Conservation (phyloP, 2,113 vertebrate species). For the Neolamprologus longior region DNA sequence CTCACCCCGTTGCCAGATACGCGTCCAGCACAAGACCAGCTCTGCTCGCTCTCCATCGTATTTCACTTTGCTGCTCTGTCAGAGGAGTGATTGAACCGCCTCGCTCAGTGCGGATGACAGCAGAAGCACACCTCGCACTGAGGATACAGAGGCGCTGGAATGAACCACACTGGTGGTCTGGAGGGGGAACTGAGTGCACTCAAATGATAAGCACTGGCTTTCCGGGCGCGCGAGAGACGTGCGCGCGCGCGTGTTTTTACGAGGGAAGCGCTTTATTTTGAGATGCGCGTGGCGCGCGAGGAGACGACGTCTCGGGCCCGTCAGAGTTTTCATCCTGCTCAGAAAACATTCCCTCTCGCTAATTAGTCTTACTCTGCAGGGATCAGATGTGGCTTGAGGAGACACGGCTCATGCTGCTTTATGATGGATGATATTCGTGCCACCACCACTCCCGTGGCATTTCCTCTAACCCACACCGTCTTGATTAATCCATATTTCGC, state of each 20-base stretch:
- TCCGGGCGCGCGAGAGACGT: background rate
- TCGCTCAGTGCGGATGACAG: slow-evolving; percentile 1
- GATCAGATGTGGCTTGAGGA: slow-evolving; percentile 4
- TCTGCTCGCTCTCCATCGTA: slow-evolving; percentile 1
- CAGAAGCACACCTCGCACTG: background rate
- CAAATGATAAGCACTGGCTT: background rate
- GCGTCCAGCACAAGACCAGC: background rate
- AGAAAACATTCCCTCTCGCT: background rate
- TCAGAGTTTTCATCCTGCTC: background rate
- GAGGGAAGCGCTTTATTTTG: background rate
- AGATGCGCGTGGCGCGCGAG: background rate
- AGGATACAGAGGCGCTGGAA: slow-evolving; percentile 38
- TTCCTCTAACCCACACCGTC: background rate
- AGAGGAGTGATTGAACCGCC: background rate
- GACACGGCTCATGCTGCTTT: background rate
- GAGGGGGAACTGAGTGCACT: background rate
- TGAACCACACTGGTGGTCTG: slow-evolving; percentile 32
- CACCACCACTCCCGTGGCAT: background rate
- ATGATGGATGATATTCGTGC: slow-evolving; percentile 19
- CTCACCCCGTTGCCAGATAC: slow-evolving; percentile 42
- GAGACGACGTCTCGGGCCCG: background rate
- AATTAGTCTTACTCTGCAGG: slow-evolving; percentile 4
- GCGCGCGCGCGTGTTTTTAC: background rate
- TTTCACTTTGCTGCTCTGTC: background rate
- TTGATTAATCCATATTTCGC: background rate